These are phyloP conservation scores for Zosterops borbonicus DNA, from an alignment of 2,113 vertebrate genomes.

Conservation along the genomic window DNA sequence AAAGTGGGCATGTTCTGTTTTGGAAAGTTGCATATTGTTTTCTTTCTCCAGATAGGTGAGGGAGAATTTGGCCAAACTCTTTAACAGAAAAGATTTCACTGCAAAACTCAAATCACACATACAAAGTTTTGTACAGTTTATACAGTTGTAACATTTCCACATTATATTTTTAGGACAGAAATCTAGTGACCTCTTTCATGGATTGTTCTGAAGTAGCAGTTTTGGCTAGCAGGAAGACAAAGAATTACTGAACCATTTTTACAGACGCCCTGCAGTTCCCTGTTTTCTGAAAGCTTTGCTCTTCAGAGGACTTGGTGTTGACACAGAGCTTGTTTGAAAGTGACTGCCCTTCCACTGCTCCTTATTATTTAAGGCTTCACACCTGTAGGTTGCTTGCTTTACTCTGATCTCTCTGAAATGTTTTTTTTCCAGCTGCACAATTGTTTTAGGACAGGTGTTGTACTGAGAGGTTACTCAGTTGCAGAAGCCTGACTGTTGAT, in stretches of 20 bases:
- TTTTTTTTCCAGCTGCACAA: background rate
- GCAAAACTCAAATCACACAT: background rate
- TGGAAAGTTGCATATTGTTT: background rate
- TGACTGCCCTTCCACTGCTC: slow-evolving; percentile 59
- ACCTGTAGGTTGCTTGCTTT: slow-evolving; percentile 65
- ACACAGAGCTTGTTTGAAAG: slow-evolving; percentile 48
- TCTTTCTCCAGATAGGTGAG: background rate
- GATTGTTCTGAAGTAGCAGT: background rate
- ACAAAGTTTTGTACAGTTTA: background rate
- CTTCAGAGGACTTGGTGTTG: slow-evolving; percentile 65
- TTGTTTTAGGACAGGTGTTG: slow-evolving; percentile 21
- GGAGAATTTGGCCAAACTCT: background rate
- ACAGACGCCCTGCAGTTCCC: slow-evolving; percentile 55
- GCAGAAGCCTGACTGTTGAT: slow-evolving; percentile 10
- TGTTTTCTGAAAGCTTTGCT: slow-evolving; percentile 76
- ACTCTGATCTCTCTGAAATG: slow-evolving; percentile 37
- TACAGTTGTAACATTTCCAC: background rate
- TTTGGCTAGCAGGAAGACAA: slow-evolving; percentile 6
- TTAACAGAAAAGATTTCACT: background rate
- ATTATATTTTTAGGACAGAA: background rate
- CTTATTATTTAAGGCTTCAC: slow-evolving; percentile 64
- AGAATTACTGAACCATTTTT: slow-evolving; percentile 72
- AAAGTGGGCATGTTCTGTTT: background rate
- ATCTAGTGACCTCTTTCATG: background rate
- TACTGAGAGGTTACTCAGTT: slow-evolving; percentile 13